Evolutionary conservation across 2,113 vertebrate species (phyloP).

Genomic region (Lepisosteus osseus): DNA sequence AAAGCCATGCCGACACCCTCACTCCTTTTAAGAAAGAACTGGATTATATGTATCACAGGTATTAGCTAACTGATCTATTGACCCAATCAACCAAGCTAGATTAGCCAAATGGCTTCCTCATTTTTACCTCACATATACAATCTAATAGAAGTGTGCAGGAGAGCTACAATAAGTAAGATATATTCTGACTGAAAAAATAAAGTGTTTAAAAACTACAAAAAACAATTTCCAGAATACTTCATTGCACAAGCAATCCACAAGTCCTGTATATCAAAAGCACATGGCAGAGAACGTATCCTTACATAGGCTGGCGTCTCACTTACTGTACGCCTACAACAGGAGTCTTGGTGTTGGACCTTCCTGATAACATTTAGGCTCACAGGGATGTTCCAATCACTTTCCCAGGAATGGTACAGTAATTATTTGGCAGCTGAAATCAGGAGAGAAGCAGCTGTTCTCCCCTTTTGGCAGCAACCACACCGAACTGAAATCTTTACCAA

Average conservation of each 20-base stretch:
- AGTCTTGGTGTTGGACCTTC: background rate
- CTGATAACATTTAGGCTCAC: background rate
- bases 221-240: background rate
- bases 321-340: background rate
- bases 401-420: constrained; percentile 14
- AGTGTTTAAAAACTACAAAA: background rate
- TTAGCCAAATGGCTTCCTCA: no score
- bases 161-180: no score
- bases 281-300: background rate
- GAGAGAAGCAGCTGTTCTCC: constrained; percentile 31
- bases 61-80: no score
- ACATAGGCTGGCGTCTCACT: background rate
- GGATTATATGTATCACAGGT: no score
- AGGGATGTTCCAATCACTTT: constrained; percentile 3
- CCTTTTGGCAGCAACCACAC: constrained; percentile 16
- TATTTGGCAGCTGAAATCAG: constrained; percentile 3
- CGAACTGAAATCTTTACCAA: background rate
- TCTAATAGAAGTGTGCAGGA: no score
- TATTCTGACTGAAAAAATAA: no score
- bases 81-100: no score
- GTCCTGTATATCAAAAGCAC: background rate
- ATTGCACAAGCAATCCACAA: background rate
- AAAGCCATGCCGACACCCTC: no score
- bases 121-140: no score
- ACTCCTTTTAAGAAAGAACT: no score